phyloP scores from a whole-genome alignment of 2,888 invertebrate genomes.

The Nomada hirtipes region DNA sequence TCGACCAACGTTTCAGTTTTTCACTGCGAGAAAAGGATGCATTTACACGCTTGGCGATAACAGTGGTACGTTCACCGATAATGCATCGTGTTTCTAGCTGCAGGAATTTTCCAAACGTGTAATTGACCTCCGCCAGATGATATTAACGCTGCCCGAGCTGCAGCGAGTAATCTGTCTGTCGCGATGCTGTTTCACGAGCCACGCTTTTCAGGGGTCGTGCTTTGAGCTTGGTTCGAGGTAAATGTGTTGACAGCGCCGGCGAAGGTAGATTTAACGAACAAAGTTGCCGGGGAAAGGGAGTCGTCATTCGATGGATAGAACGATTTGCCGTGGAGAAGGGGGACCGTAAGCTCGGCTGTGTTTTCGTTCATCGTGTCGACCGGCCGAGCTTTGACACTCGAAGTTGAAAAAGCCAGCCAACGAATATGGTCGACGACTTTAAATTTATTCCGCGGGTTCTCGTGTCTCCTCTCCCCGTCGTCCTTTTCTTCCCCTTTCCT shows the following conservation, averaged over 20 bases:
- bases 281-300: background rate
- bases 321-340: slow-evolving; percentile 14
- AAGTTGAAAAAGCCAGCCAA: slow-evolving; percentile 15
- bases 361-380: slow-evolving; percentile 24
- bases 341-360: background rate
- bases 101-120: background rate
- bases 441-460: slow-evolving; percentile 14
- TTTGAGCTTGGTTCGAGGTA: background rate
- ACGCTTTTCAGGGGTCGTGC: background rate
- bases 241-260: slow-evolving; percentile 15
- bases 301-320: slow-evolving; percentile 13
- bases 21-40: background rate
- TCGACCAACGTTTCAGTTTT: background rate
- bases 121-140: background rate
- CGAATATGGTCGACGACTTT: slow-evolving; percentile 29
- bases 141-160: background rate
- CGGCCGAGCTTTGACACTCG: slow-evolving; percentile 10
- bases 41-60: too few species aligned
- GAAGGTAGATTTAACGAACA: slow-evolving; percentile 9
- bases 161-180: background rate
- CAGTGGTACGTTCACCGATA: background rate
- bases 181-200: background rate
- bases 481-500: background rate
- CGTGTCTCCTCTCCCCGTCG: background rate
- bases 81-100: background rate